phyloP scores from a whole-genome alignment of 2,888 invertebrate genomes.

The Sabellastarte sp. region DNA sequence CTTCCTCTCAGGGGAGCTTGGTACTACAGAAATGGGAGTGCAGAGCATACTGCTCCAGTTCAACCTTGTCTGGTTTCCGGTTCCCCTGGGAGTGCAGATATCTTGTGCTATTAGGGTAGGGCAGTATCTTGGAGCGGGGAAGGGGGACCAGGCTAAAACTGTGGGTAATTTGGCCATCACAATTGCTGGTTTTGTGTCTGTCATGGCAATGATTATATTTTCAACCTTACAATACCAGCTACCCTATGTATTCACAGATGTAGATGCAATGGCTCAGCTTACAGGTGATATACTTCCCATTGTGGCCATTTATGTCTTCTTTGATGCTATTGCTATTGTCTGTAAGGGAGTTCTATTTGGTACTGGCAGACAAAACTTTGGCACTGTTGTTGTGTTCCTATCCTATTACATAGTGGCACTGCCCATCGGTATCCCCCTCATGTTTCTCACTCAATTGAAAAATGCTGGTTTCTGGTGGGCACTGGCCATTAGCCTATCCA shows the following conservation, averaged over 20 bases:
- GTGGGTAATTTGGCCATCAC: conserved; percentile 12
- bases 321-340: conserved; percentile 24
- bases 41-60: conserved; percentile 29
- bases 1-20: too few relatives aligned
- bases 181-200: conserved; percentile 11
- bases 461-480: conserved; percentile 22
- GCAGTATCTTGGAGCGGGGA: conserved; percentile 28
- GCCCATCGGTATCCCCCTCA: conserved; percentile 24
- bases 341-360: conserved; percentile 19
- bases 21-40: conserved; percentile 29
- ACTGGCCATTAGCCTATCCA: conserved; percentile 14
- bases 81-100: conserved; percentile 27
- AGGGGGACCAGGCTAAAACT: conserved; percentile 24
- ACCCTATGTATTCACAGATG: conserved; percentile 26
- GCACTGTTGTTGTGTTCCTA: conserved; percentile 22
- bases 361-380: conserved; percentile 22
- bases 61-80: conserved; percentile 24
- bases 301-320: conserved; percentile 22
- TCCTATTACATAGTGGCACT: conserved; percentile 26
- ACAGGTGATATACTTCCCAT: conserved; percentile 24
- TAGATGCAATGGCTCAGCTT: conserved; percentile 19
- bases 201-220: conserved; percentile 12
- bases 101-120: conserved; percentile 30
- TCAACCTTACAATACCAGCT: conserved; percentile 11
- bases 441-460: conserved; percentile 21